phyloP scores from a whole-genome alignment of 37 sponge, comb jelly and placozoan species.

The Spongilla lacustris region DNA sequence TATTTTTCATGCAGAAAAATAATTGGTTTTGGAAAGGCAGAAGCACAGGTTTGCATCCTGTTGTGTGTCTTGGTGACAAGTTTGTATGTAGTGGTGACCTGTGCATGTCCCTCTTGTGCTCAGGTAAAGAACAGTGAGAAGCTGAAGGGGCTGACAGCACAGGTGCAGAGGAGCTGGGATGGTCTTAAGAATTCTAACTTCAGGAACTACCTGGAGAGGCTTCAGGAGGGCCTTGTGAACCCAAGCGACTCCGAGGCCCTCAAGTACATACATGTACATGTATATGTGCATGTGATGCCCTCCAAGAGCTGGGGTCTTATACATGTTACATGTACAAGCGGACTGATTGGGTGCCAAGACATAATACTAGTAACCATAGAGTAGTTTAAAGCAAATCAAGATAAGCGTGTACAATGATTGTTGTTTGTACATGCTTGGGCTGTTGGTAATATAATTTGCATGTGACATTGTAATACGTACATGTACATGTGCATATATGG shows the following conservation, averaged over 20 bases:
- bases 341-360: too few relatives aligned
- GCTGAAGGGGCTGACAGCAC: not conserved
- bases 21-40: not conserved
- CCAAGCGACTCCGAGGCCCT: not conserved
- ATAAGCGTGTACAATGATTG: too few relatives aligned
- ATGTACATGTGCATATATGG: too few relatives aligned
- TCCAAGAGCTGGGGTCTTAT: too few relatives aligned
- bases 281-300: too few relatives aligned
- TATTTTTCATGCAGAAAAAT: not conserved
- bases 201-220: not conserved
- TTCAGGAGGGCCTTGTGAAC: not conserved
- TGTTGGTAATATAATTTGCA: too few relatives aligned
- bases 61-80: conserved; percentile 4
- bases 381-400: too few relatives aligned
- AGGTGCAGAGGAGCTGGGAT: conserved; percentile 15
- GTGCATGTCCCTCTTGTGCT: not conserved
- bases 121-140: not conserved
- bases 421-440: too few relatives aligned
- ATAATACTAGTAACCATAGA: too few relatives aligned
- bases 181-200: not conserved
- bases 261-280: not conserved
- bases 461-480: too few relatives aligned
- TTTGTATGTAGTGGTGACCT: not conserved
- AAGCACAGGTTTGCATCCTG: conserved; percentile 4
- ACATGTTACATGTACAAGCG: too few relatives aligned